Conservation (phyloP, 2,797 vertebrate genomes). For the Trichosurus vulpecula region DNA sequence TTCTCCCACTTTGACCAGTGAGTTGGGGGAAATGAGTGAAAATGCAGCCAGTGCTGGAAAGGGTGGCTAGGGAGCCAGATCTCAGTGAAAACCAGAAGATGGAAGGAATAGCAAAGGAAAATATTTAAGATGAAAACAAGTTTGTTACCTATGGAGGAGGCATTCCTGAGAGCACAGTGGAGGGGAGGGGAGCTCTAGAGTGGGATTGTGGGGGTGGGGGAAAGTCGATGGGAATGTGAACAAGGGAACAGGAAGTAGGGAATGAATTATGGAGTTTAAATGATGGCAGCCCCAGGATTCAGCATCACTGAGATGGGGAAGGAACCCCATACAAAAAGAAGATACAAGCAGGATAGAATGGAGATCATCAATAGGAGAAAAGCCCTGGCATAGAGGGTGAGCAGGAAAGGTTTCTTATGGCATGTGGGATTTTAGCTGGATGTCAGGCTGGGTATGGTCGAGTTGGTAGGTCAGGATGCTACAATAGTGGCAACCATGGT, state of each 20-base stretch:
- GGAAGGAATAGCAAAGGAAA: not conserved
- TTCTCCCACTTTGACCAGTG: not conserved
- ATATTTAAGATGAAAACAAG: not conserved
- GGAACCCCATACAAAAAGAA: not conserved
- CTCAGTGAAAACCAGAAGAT: not conserved
- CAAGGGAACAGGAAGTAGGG: not conserved
- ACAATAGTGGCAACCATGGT: too few relatives aligned
- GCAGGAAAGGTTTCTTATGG: not conserved
- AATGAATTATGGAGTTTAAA: not conserved
- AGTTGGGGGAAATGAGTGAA: not conserved
- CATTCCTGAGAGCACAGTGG: not conserved
- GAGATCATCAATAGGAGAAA: not conserved
- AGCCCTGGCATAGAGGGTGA: not conserved
- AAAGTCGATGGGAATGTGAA: not conserved
- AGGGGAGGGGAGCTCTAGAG: not conserved
- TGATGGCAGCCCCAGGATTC: not conserved
- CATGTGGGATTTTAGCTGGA: not conserved
- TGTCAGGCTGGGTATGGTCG: not conserved
- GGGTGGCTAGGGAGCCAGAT: not conserved
- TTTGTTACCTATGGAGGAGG: not conserved
- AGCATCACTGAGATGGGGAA: not conserved
- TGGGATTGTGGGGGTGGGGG: not conserved
- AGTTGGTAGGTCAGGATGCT: not conserved
- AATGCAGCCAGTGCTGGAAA: not conserved
- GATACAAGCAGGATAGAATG: not conserved